Evolutionary conservation across 2,113 vertebrate genomes (phyloP).

Genomic region (Atrichornis clamosus): DNA sequence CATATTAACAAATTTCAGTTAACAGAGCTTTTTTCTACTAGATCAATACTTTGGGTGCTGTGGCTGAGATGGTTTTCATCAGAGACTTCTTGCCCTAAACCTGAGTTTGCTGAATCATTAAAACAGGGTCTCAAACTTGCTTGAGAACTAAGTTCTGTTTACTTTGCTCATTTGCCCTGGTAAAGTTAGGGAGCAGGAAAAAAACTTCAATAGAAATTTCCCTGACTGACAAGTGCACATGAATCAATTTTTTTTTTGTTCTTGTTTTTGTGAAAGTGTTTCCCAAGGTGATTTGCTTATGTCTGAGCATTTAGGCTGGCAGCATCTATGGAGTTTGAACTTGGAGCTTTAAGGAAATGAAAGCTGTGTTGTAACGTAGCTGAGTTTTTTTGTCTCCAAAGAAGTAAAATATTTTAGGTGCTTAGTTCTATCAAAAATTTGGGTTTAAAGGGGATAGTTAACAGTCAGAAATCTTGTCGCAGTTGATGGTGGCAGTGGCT

Average conservation of each 20-base stretch:
- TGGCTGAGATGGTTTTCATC: background rate
- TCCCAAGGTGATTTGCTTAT: background rate
- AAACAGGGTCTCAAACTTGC: background rate
- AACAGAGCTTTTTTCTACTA: background rate
- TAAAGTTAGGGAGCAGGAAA: background rate
- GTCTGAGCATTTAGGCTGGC: background rate
- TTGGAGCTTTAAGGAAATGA: background rate
- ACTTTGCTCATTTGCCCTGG: background rate
- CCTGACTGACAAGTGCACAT: background rate
- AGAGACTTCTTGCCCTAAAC: background rate
- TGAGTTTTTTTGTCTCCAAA: background rate
- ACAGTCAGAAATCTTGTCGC: background rate
- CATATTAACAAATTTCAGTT: background rate
- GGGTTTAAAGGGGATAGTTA: background rate
- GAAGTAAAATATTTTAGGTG: background rate
- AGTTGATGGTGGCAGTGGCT: background rate
- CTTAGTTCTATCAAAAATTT: background rate
- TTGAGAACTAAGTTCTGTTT: background rate
- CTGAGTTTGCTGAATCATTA: background rate
- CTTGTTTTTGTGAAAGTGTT: background rate
- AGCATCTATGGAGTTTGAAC: background rate
- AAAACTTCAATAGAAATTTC: background rate
- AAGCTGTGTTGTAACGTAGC: background rate
- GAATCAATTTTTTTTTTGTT: background rate
- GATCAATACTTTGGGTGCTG: background rate